Evolutionary conservation across 1,140 invertebrate genomes (phyloP).

Genomic region (Amyelois transitella): DNA sequence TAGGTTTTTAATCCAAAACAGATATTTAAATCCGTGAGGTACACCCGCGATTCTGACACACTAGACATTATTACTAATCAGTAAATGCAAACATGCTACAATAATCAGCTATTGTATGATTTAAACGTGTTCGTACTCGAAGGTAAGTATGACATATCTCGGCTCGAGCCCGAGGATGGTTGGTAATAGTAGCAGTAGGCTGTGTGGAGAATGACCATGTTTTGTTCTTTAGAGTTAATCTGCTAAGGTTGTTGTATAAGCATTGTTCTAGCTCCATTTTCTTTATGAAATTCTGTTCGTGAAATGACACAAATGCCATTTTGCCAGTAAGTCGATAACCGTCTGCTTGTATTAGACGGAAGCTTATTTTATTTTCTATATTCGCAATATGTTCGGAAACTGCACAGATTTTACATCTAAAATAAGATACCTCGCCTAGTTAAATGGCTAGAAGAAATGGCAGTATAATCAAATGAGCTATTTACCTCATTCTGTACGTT

Average conservation of each 20-base stretch:
- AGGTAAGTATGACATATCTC: not conserved
- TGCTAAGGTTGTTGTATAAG: too few species aligned
- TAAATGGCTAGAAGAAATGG: not conserved
- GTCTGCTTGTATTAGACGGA: not conserved
- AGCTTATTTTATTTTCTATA: not conserved
- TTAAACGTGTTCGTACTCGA: not conserved
- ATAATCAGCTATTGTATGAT: not conserved
- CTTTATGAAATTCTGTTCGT: not conserved
- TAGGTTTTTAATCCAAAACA: too few species aligned
- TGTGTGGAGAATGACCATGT: not conserved
- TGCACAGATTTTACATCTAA: constrained; percentile 4
- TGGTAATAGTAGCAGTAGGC: not conserved
- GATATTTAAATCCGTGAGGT: too few species aligned
- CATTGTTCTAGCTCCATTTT: not conserved
- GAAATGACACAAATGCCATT: not conserved
- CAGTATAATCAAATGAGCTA: not conserved
- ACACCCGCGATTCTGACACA: too few species aligned
- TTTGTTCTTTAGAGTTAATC: too few species aligned
- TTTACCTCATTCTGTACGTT: not conserved
- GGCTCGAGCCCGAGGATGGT: not conserved
- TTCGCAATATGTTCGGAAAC: constrained; percentile 12
- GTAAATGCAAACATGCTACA: constrained; percentile 5
- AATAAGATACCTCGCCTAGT: not conserved
- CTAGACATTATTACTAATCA: too few species aligned
- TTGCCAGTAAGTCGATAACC: not conserved